Percentiles rank a stretch among this genome's conserved stretches.
These are phyloP conservation scores for Neolamprologus toae DNA, from an alignment of 2,113 vertebrate species.

Conservation along the genomic window DNA sequence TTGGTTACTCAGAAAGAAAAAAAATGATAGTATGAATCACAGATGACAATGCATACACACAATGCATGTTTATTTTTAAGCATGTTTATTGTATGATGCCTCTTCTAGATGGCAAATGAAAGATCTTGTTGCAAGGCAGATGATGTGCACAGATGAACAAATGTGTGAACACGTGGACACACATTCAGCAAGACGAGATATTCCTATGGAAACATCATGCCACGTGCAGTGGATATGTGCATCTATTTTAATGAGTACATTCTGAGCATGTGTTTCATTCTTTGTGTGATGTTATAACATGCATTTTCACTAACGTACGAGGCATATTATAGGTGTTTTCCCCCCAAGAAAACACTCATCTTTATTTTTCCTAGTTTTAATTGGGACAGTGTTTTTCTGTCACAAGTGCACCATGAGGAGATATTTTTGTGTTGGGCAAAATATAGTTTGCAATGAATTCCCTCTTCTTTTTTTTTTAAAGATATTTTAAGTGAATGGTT, in stretches of 20 bases:
- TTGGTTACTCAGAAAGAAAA: slow-evolving; percentile 30
- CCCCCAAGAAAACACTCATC: background rate
- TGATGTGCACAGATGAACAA: background rate
- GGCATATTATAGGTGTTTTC: background rate
- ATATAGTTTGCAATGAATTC: background rate
- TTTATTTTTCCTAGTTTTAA: background rate
- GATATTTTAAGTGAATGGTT: background rate
- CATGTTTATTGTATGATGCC: background rate
- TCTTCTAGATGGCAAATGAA: background rate
- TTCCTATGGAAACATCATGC: background rate
- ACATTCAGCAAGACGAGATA: background rate
- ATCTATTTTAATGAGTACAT: background rate
- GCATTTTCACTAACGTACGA: background rate
- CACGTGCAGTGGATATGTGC: background rate
- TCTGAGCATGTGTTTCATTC: background rate
- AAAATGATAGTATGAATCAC: slow-evolving; percentile 36
- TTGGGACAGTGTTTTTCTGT: background rate
- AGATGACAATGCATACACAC: slow-evolving; percentile 1
- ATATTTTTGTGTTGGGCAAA: background rate
- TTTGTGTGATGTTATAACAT: background rate
- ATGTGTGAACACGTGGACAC: background rate
- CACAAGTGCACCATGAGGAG: background rate
- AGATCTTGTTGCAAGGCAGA: background rate
- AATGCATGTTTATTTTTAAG: slow-evolving; percentile 22
- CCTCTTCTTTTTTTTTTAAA: fast-evolving